phyloP scores from a whole-genome alignment of 2,888 invertebrate genomes.

The Plebejus melissa region DNA sequence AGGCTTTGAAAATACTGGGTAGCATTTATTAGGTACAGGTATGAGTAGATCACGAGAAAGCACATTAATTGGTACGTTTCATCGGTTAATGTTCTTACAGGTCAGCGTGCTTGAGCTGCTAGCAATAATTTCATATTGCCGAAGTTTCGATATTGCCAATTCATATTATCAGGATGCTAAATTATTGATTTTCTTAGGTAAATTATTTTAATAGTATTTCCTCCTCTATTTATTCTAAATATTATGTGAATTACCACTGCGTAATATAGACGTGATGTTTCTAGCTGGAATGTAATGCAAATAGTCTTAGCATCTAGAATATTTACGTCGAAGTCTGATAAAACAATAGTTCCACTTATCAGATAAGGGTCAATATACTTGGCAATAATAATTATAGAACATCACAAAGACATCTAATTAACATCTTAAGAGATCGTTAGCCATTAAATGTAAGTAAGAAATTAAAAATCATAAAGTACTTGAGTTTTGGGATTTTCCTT shows the following conservation, averaged over 20 bases:
- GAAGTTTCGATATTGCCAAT: too few relatives aligned
- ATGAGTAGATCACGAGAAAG: too few relatives aligned
- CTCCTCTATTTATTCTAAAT: neutral
- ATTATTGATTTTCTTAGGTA: too few relatives aligned
- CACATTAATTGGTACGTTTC: too few relatives aligned
- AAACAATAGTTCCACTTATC: slow-evolving; percentile 45
- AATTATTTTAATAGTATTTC: neutral
- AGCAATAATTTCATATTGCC: too few relatives aligned
- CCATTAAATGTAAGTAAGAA: neutral
- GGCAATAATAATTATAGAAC: neutral
- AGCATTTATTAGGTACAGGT: too few relatives aligned
- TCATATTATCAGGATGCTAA: neutral
- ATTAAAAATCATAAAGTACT: neutral
- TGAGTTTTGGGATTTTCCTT: neutral
- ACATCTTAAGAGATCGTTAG: neutral
- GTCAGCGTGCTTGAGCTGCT: too few relatives aligned
- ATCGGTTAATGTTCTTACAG: too few relatives aligned
- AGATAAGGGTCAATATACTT: slow-evolving; percentile 38
- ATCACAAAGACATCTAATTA: slow-evolving; percentile 6
- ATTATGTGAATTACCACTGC: neutral
- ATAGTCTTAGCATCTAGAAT: slow-evolving; percentile 12
- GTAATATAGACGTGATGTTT: neutral
- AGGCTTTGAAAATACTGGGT: too few relatives aligned
- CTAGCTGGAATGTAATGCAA: slow-evolving; percentile 15
- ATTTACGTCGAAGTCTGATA: slow-evolving; percentile 36